Evolutionary conservation across 2,113 vertebrate species (phyloP).

Genomic region (Osmerus mordax): DNA sequence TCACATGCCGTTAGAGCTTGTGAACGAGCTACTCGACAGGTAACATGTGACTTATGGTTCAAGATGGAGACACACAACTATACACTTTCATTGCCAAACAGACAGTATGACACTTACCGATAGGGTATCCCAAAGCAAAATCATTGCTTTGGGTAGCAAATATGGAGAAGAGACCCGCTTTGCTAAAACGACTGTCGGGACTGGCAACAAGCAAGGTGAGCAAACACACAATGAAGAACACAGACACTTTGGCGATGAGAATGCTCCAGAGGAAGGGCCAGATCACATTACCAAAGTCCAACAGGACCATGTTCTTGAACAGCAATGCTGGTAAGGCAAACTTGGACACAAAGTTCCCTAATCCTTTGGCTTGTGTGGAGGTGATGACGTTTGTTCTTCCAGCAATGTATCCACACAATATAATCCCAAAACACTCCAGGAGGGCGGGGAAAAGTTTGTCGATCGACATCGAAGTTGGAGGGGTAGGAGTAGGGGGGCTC

Average conservation of each 20-base stretch:
- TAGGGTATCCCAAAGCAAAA: conserved; percentile 96
- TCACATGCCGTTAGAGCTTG: no score
- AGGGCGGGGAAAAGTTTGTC: conserved; percentile 92
- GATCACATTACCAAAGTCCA: conserved; percentile 91
- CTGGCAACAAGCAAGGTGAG: conserved; percentile 86
- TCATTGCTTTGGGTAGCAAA: conserved; percentile 99
- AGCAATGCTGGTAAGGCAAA: conserved; percentile 95
- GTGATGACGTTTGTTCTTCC: conserved; percentile 90
- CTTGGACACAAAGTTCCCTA: conserved; percentile 94
- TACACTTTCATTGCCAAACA: background rate
- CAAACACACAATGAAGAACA: conserved; percentile 85
- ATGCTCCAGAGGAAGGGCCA: conserved; percentile 95
- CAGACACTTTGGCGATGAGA: conserved; percentile 88
- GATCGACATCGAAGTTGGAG: conserved; percentile 83
- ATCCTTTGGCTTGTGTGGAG: conserved; percentile 87
- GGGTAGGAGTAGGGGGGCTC: conserved; percentile 43
- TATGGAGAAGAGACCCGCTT: conserved; percentile 95
- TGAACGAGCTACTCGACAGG: background rate
- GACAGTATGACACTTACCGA: conserved; percentile 78
- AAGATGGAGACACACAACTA: background rate
- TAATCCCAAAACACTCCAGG: conserved; percentile 95
- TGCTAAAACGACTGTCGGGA: conserved; percentile 85
- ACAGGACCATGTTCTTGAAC: conserved; percentile 96
- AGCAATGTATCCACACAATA: conserved; percentile 92
- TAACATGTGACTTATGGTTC: no score